Evolutionary conservation across 2,888 invertebrate species (phyloP).

Genomic region (Lithophane ornitopus): DNA sequence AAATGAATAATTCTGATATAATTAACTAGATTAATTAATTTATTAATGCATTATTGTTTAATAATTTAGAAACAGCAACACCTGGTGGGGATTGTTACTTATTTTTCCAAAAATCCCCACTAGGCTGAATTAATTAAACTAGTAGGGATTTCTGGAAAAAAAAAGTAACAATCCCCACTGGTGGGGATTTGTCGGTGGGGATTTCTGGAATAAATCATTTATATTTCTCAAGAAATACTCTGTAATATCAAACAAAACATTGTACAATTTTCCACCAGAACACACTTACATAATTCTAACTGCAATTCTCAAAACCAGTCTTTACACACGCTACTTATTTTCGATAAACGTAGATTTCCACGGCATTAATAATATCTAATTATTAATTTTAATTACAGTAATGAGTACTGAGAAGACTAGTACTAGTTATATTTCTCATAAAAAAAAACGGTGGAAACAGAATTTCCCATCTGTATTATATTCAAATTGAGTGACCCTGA

Average conservation of each 20-base stretch:
- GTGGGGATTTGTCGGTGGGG: too few relatives aligned
- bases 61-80: too few relatives aligned
- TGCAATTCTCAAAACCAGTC: constrained; percentile 39
- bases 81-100: too few relatives aligned
- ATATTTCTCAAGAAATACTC: not conserved
- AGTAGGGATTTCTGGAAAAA: too few relatives aligned
- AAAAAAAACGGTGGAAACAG: constrained; percentile 60
- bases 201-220: too few relatives aligned
- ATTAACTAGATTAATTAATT: too few relatives aligned
- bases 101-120: too few relatives aligned
- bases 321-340: constrained; percentile 29
- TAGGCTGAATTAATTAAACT: too few relatives aligned
- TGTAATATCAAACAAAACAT: not conserved
- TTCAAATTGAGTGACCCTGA: constrained; percentile 59
- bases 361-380: constrained; percentile 25
- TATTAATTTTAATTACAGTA: constrained; percentile 54
- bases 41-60: too few relatives aligned
- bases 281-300: constrained; percentile 4
- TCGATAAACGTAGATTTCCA: constrained; percentile 43
- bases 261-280: constrained; percentile 1
- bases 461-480: constrained; percentile 70
- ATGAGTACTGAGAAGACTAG: constrained; percentile 30
- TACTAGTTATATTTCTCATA: constrained; percentile 52
- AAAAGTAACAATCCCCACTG: too few relatives aligned
- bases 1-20: too few relatives aligned